Percentiles rank a stretch among this genome's conserved stretches.
These are phyloP conservation scores for Molorchus minor DNA, from an alignment of 2,888 invertebrate genomes.

Conservation along the genomic window DNA sequence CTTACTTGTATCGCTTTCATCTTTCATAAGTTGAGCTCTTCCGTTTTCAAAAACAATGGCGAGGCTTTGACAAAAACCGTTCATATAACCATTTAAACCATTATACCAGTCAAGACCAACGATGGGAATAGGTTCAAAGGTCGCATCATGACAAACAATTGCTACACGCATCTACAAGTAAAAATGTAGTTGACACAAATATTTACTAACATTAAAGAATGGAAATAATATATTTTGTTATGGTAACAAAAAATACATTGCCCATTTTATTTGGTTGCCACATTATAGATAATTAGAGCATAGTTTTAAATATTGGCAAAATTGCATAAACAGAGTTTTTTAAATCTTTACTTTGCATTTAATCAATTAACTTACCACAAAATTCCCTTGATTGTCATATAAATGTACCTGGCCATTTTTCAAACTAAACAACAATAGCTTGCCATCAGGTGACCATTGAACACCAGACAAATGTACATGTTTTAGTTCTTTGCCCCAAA, in stretches of 20 bases:
- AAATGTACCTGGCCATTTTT: constrained; percentile 92
- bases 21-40: constrained; percentile 86
- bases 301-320: too few species aligned
- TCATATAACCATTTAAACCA: constrained; percentile 76
- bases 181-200: constrained; percentile 17
- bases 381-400: constrained; percentile 92
- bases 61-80: constrained; percentile 76
- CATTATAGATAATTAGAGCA: too few species aligned
- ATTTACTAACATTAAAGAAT: too few species aligned
- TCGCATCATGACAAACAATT: constrained; percentile 66
- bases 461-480: constrained; percentile 83
- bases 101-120: constrained; percentile 89
- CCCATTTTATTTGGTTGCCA: too few species aligned
- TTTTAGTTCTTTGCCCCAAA: constrained; percentile 98
- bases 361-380: constrained; percentile 71
- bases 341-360: too few species aligned
- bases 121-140: constrained; percentile 64
- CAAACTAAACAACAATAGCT: constrained; percentile 88
- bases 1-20: constrained; percentile 86
- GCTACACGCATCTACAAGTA: constrained; percentile 77
- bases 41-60: constrained; percentile 91
- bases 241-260: too few species aligned
- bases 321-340: too few species aligned
- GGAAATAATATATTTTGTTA: too few species aligned
- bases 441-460: constrained; percentile 97